Percentiles rank a stretch among this genome's conserved stretches.
Conservation (phyloP, 1,140 invertebrate genomes). For the Caenorhabditis elegans region DNA sequence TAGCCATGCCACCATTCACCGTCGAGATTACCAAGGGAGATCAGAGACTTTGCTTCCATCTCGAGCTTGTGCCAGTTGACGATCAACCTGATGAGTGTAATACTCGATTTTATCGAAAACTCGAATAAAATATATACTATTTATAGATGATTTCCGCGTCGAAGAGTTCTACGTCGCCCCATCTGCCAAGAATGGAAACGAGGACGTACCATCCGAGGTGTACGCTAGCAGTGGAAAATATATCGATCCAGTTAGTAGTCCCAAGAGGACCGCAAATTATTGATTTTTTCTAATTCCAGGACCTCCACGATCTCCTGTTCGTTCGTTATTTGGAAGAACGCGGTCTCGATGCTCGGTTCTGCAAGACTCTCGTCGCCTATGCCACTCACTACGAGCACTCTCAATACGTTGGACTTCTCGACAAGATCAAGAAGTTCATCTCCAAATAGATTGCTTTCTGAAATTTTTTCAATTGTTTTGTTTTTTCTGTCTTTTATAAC, state of each 20-base stretch:
- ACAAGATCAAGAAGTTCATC: slow-evolving; percentile 59
- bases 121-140: not conserved
- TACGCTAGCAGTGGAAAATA: slow-evolving; percentile 64
- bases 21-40: slow-evolving; percentile 61
- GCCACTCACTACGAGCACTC: slow-evolving; percentile 60
- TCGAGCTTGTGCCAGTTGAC: slow-evolving; percentile 55
- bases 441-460: slow-evolving; percentile 34
- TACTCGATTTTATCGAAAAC: not conserved
- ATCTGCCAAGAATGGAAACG: slow-evolving; percentile 54
- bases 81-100: slow-evolving; percentile 56
- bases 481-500: not conserved
- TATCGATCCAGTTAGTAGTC: slow-evolving; percentile 55
- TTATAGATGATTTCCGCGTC: slow-evolving; percentile 59
- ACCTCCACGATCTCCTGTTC: slow-evolving; percentile 63
- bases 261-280: not conserved
- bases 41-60: slow-evolving; percentile 60
- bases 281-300: slow-evolving; percentile 46
- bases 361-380: slow-evolving; percentile 50
- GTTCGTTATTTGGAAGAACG: slow-evolving; percentile 65
- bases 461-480: too few relatives aligned
- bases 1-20: slow-evolving; percentile 55
- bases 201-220: slow-evolving; percentile 56
- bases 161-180: slow-evolving; percentile 65
- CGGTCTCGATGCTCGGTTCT: slow-evolving; percentile 60
- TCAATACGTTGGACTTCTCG: slow-evolving; percentile 58